A percentile compares a stretch with the other conserved stretches of the same genome.
Evolutionary conservation across 2,888 invertebrate species (phyloP).

Genomic region (Lamellibrachia satsuma): DNA sequence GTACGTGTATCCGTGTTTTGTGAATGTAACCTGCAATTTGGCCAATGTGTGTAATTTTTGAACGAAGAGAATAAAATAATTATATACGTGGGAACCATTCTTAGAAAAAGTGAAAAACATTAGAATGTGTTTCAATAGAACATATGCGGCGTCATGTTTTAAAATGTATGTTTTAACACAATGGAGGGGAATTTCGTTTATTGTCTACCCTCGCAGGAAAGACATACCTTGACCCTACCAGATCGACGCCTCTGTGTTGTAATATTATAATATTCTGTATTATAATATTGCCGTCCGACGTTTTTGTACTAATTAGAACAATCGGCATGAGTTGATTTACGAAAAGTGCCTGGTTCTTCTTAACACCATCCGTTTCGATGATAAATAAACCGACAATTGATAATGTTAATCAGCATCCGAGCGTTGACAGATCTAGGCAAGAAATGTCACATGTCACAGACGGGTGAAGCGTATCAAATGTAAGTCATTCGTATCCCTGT

Average conservation of each 20-base stretch:
- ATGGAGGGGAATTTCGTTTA: no score
- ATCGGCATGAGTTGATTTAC: not conserved
- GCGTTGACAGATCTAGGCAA: not conserved
- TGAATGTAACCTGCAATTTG: no score
- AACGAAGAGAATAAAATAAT: not conserved
- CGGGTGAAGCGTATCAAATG: not conserved
- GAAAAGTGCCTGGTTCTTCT: not conserved
- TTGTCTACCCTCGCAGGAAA: not conserved
- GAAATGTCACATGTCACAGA: constrained; percentile 3
- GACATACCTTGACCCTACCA: not conserved
- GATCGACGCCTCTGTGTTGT: not conserved
- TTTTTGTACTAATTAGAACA: not conserved
- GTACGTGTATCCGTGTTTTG: no score
- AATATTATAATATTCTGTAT: not conserved
- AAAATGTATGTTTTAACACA: not conserved
- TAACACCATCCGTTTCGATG: not conserved
- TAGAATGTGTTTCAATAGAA: not conserved
- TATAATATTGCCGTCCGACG: not conserved
- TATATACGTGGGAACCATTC: not conserved
- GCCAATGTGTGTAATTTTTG: not conserved
- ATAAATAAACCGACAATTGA: not conserved
- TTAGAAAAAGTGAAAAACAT: not conserved
- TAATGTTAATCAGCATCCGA: not conserved
- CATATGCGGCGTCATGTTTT: not conserved
- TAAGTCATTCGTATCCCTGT: not conserved